Evolutionary conservation across 2,888 invertebrate genomes (phyloP).

Genomic region (Hemicrepidius hirtus): DNA sequence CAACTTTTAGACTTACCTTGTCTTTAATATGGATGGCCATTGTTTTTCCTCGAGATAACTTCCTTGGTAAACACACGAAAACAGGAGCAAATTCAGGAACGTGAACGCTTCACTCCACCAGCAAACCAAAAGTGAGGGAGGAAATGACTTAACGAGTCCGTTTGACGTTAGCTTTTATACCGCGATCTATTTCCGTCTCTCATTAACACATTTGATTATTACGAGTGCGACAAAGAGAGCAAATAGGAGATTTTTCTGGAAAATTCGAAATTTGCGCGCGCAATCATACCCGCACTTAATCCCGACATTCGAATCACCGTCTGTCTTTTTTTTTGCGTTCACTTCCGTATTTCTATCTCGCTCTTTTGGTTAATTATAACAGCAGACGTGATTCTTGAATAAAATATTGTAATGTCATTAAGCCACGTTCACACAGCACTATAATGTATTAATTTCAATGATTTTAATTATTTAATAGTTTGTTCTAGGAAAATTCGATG

Average conservation of each 20-base stretch:
- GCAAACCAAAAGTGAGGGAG: slow-evolving; percentile 17
- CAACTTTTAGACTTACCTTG: slow-evolving; percentile 56
- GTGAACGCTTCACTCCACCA: not conserved
- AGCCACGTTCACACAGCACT: too few species aligned
- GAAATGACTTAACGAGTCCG: slow-evolving; percentile 6
- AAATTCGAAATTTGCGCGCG: not conserved
- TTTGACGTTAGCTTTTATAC: slow-evolving; percentile 3
- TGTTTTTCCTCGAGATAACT: not conserved
- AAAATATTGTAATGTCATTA: too few species aligned
- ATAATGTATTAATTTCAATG: too few species aligned
- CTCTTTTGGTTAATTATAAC: too few species aligned
- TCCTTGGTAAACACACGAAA: not conserved
- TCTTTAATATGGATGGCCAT: slow-evolving; percentile 75
- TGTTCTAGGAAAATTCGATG: too few species aligned
- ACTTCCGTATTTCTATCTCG: too few species aligned
- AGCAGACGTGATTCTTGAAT: too few species aligned
- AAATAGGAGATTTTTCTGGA: not conserved
- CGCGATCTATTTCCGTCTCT: slow-evolving; percentile 13
- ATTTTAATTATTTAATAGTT: too few species aligned
- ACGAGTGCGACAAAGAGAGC: slow-evolving; percentile 1
- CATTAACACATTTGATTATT: not conserved
- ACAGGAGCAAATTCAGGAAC: not conserved
- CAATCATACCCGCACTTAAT: not conserved
- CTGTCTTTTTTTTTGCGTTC: too few species aligned
- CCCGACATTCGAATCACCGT: too few species aligned